These are phyloP conservation scores for Brachionus paranguensis DNA, from an alignment of 1,140 invertebrate species.

Conservation along the genomic window DNA sequence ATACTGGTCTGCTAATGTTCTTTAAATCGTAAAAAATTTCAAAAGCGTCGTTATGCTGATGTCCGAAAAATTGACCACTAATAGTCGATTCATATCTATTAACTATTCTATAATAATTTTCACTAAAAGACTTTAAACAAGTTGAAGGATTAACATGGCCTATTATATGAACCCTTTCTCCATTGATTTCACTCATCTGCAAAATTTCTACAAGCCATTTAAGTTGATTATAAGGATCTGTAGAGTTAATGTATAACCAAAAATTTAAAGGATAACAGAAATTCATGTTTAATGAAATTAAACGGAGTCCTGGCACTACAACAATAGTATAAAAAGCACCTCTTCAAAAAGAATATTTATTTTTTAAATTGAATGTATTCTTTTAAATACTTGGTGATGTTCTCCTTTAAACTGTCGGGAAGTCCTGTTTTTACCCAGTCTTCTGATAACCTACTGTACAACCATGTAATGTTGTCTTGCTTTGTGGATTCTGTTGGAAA, in stretches of 20 bases:
- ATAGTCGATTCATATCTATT: conserved; percentile 56
- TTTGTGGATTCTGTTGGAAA: conserved; percentile 22
- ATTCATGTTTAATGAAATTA: conserved; percentile 59
- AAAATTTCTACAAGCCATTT: conserved; percentile 69
- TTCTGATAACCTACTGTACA: conserved; percentile 11
- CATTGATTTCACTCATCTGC: conserved; percentile 81
- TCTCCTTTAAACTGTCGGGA: not conserved
- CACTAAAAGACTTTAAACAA: conserved; percentile 62
- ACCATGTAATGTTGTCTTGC: conserved; percentile 25
- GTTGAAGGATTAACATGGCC: conserved; percentile 84
- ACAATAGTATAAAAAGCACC: conserved; percentile 25
- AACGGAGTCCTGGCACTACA: conserved; percentile 56
- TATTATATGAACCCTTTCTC: conserved; percentile 87
- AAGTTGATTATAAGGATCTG: conserved; percentile 86
- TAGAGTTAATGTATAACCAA: conserved; percentile 92
- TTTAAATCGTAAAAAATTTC: conserved; percentile 55
- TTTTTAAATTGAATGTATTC: not conserved
- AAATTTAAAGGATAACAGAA: conserved; percentile 56
- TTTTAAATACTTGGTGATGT: conserved; percentile 13
- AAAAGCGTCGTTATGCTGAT: conserved; percentile 56
- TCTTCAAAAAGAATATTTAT: not conserved
- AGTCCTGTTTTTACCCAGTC: conserved; percentile 31
- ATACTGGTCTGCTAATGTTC: conserved; percentile 60
- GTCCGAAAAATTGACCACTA: conserved; percentile 58
- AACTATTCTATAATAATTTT: conserved; percentile 56